These are phyloP conservation scores for Syngnathus typhle DNA, from an alignment of 2,113 vertebrate species.

Conservation along the genomic window DNA sequence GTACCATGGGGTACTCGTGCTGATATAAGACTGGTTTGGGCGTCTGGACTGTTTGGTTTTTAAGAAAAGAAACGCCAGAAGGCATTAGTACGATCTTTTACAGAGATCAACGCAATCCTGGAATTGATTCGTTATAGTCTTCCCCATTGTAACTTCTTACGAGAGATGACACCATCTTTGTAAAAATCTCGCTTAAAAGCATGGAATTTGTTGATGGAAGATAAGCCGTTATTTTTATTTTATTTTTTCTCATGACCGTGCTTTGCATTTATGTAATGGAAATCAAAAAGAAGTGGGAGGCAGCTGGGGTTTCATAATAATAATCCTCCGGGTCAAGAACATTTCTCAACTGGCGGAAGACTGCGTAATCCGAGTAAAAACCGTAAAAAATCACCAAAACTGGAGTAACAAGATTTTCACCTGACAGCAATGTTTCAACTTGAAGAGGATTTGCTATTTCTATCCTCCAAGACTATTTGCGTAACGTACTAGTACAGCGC, in stretches of 20 bases:
- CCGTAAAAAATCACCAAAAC: conserved; percentile 22
- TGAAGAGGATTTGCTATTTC: conserved; percentile 46
- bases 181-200: conserved; percentile 8
- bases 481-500: conserved; percentile 16
- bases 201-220: conserved; percentile 3
- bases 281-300: not conserved
- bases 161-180: conserved; percentile 27
- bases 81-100: conserved; percentile 18
- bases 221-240: not conserved
- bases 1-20: conserved; percentile 32
- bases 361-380: conserved; percentile 27
- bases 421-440: conserved; percentile 47
- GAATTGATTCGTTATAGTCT: conserved; percentile 47
- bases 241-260: conserved; percentile 12
- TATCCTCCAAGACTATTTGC: conserved; percentile 35
- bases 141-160: conserved; percentile 33
- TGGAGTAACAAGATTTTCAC: conserved; percentile 43
- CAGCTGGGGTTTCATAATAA: conserved; percentile 11
- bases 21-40: conserved; percentile 20
- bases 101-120: conserved; percentile 19
- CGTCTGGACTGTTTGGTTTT: conserved; percentile 9
- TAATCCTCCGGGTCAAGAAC: conserved; percentile 17
- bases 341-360: conserved; percentile 9
- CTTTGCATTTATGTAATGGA: conserved; percentile 25
- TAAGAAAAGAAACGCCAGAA: conserved; percentile 10